phyloP scores from a whole-genome alignment of 2,113 vertebrate genomes.

The Balaenoptera acutorostrata region DNA sequence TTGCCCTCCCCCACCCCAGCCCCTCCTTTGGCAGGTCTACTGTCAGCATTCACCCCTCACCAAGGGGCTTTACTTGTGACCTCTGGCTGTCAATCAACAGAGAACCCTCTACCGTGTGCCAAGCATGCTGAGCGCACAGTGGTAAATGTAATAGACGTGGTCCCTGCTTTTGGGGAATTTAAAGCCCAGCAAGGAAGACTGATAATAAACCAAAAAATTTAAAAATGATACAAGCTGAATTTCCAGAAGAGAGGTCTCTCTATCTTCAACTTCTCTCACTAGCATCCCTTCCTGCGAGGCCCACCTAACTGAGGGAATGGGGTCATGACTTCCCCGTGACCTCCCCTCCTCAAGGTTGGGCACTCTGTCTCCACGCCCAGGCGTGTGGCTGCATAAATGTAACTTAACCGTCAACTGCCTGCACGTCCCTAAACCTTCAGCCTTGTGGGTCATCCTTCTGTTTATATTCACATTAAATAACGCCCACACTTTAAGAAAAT shows the following conservation, averaged over 20 bases:
- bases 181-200: not conserved
- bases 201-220: not conserved
- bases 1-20: not conserved
- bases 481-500: not conserved
- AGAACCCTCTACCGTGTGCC: not conserved
- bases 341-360: not conserved
- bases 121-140: not conserved
- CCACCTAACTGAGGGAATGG: not conserved
- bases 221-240: not conserved
- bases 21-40: not conserved
- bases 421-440: not conserved
- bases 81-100: not conserved
- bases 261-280: not conserved
- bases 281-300: not conserved
- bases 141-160: not conserved
- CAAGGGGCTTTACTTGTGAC: not conserved
- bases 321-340: not conserved
- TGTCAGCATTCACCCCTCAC: not conserved
- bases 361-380: not conserved
- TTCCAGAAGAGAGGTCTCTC: not conserved
- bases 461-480: not conserved
- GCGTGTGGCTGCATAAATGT: not conserved
- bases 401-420: not conserved
- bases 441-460: not conserved
- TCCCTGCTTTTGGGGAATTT: not conserved